phyloP scores from a whole-genome alignment of 1,140 invertebrate genomes.

The Leptinotarsa undecemlineata region DNA sequence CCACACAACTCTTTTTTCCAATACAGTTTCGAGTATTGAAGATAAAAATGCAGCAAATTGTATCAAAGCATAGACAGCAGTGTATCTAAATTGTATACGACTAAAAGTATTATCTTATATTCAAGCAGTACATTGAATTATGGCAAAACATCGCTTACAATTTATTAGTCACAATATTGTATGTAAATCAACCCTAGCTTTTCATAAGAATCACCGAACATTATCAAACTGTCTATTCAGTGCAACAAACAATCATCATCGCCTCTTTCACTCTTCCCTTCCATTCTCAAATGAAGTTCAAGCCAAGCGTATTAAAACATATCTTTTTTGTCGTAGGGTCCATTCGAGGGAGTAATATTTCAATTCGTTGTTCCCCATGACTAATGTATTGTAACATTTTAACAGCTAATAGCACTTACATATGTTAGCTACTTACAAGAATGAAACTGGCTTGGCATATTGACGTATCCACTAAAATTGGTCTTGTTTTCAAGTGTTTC shows the following conservation, averaged over 20 bases:
- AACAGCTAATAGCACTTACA: constrained; percentile 30
- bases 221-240: not conserved
- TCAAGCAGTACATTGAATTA: too few relatives aligned
- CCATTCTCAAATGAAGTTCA: constrained; percentile 4
- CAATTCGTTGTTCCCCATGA: constrained; percentile 29
- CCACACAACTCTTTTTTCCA: too few relatives aligned
- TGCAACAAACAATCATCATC: not conserved
- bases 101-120: too few relatives aligned
- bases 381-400: constrained; percentile 32
- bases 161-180: too few relatives aligned
- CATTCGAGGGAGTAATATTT: constrained; percentile 27
- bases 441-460: not conserved
- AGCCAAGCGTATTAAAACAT: constrained; percentile 18
- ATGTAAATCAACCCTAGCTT: too few relatives aligned
- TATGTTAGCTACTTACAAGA: constrained; percentile 21
- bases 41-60: too few relatives aligned
- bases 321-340: constrained; percentile 9
- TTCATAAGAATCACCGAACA: not conserved
- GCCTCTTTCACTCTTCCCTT: constrained; percentile 6
- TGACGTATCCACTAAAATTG: not conserved
- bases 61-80: too few relatives aligned
- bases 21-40: too few relatives aligned
- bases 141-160: too few relatives aligned
- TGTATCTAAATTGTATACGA: too few relatives aligned
- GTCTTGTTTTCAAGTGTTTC: not conserved